Evolutionary conservation across 2,113 vertebrate species (phyloP).

Genomic region (Montifringilla adamsi): DNA sequence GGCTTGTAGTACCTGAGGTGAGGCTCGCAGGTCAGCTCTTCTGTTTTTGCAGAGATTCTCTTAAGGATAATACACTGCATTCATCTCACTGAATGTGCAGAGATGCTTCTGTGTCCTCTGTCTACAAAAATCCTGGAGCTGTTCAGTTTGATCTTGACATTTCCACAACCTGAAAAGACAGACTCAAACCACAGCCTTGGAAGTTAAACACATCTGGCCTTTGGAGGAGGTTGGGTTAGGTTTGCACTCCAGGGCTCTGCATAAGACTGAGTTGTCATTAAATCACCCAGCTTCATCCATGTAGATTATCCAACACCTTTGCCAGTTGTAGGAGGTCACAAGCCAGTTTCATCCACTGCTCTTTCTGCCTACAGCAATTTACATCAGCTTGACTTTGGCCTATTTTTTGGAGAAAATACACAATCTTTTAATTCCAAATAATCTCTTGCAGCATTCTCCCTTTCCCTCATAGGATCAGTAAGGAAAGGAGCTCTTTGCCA

Average conservation of each 20-base stretch:
- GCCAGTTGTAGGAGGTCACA: background rate
- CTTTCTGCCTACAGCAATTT: background rate
- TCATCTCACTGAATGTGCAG: background rate
- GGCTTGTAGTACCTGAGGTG: background rate
- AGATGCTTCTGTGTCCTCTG: background rate
- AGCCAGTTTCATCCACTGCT: background rate
- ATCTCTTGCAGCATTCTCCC: background rate
- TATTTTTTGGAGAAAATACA: background rate
- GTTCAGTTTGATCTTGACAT: background rate
- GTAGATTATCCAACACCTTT: background rate
- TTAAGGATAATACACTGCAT: background rate
- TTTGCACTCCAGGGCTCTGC: background rate
- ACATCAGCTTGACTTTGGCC: background rate
- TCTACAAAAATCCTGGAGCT: background rate
- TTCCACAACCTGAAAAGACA: background rate
- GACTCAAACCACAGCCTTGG: background rate
- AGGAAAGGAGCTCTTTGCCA: background rate
- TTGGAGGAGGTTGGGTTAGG: background rate
- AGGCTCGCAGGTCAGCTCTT: background rate
- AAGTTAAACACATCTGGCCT: background rate
- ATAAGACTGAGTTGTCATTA: background rate
- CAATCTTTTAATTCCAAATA: background rate
- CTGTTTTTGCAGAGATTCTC: background rate
- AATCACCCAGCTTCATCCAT: background rate
- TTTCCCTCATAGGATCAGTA: accelerated